Conservation (phyloP, 64 coral and sea anemone species). For the Porites australiensis region DNA sequence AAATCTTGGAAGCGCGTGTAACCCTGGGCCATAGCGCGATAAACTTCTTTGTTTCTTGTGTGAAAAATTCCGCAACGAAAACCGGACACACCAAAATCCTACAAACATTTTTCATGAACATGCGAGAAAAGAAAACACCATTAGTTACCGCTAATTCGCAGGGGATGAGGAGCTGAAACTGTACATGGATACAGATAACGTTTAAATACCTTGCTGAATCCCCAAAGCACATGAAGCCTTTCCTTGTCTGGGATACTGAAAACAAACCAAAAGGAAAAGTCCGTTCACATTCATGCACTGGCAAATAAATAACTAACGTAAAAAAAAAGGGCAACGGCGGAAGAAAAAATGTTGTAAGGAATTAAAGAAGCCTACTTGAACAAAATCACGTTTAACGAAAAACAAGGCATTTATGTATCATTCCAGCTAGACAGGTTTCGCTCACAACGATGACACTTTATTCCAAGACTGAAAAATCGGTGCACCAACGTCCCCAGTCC, state of each 20-base stretch:
- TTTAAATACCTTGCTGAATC: slow-evolving; percentile 85
- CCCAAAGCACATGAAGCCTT: slow-evolving; percentile 82
- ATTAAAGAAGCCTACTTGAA: too few species aligned
- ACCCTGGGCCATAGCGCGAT: background rate
- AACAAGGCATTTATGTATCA: too few species aligned
- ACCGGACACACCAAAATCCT: slow-evolving; percentile 88
- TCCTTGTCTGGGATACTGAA: slow-evolving; percentile 72
- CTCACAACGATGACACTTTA: too few species aligned
- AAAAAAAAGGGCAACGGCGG: too few species aligned
- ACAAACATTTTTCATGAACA: background rate
- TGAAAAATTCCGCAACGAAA: slow-evolving; percentile 72
- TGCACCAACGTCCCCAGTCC: too few species aligned
- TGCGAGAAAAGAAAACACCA: background rate
- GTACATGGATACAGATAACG: background rate
- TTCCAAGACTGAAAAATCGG: too few species aligned
- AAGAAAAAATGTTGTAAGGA: too few species aligned
- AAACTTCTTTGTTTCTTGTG: slow-evolving; percentile 65
- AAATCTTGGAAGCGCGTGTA: slow-evolving; percentile 60
- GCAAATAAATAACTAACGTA: too few species aligned
- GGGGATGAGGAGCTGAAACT: background rate
- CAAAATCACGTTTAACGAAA: too few species aligned
- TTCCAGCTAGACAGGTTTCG: too few species aligned
- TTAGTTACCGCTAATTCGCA: background rate
- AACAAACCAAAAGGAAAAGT: background rate
- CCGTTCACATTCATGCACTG: too few species aligned